phyloP scores from a whole-genome alignment of 92 coral and sea anemone species.

The Siderastrea siderea region DNA sequence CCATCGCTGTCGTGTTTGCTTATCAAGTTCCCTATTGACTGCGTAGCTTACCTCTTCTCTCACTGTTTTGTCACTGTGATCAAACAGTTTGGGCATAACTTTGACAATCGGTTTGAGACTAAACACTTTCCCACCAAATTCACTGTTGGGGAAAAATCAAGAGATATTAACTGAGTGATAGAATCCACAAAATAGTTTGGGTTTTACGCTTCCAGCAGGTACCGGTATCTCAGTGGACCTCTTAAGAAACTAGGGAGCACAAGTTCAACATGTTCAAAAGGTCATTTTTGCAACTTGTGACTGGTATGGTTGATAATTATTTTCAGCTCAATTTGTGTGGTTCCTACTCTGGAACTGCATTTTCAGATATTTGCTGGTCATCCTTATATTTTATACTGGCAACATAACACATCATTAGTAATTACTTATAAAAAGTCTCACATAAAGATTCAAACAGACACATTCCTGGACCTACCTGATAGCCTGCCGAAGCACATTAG shows the following conservation, averaged over 20 bases:
- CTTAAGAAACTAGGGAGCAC: too few relatives aligned
- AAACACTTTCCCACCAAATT: conserved; percentile 98
- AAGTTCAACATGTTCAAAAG: too few relatives aligned
- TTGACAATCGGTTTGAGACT: conserved; percentile 97
- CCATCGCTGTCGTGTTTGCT: too few relatives aligned
- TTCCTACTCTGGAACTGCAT: too few relatives aligned
- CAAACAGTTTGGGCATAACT: conserved; percentile 91
- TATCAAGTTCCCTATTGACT: too few relatives aligned
- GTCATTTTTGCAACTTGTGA: too few relatives aligned
- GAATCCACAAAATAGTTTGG: conserved; percentile 1
- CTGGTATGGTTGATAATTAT: too few relatives aligned
- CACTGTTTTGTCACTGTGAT: conserved; percentile 97
- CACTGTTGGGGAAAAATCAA: conserved; percentile 58
- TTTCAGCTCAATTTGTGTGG: too few relatives aligned
- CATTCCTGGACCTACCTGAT: conserved; percentile 66
- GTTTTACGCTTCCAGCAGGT: neutral
- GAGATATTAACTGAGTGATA: neutral
- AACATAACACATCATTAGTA: neutral
- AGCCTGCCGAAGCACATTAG: conserved; percentile 77
- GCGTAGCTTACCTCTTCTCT: conserved; percentile 88
- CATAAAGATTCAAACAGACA: neutral
- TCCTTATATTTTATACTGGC: too few relatives aligned
- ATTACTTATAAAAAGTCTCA: too few relatives aligned
- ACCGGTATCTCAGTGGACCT: too few relatives aligned
- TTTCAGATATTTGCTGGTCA: too few relatives aligned